Base-by-base conservation (phyloP, 2,797 vertebrate genomes). In the Lophotriccus pileatus region DNA sequence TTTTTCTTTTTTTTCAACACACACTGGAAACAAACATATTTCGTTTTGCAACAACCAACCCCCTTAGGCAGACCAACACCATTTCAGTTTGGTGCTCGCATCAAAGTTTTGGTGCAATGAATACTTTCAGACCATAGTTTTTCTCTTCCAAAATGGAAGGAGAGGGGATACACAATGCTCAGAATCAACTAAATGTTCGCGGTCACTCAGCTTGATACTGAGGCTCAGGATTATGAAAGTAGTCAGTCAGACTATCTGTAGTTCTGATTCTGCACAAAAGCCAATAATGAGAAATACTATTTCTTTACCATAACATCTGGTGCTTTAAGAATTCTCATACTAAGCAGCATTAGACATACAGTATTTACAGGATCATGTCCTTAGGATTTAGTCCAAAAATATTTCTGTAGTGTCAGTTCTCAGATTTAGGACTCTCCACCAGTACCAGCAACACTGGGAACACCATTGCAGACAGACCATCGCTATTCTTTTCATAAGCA, bases 91-190 rank as follows among this genome's bases (percentile, higher is more conserved):
- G 14, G 17, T 63, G 7, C 6, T 55, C 66, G 52, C 9, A 28
- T 5, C 0, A 0, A 81, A 88, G 34, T 6, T 4, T 6, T 46
- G 6, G 4, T 41, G 21, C 7, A 12, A 46, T 4, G 0, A 55
- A n/a, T 4, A 20, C 3, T 87, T 66, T 52, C 25, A 84, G 27
- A 73, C 4, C 4, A 14, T 9, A 19, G 10, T 36, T 59, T 59
- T 79, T 9, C 21, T 62, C 44, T 74, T 67, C 36, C 28, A 49
- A n/a, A 75, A 20, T 4, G 5, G 8, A 91, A 6, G 14, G 2
- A 39, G 78, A 63, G 10, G 22, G 17, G 7, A 44, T 14, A 15
- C 32, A 44, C 13, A 46, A 27, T 8, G 4, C 36, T 66, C 24
- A 50, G 53, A 70, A 66, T 25, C 22, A 75, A 12, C 11, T 69